Conservation (phyloP, 2,888 invertebrate genomes). For the Neoitamus cyanurus region DNA sequence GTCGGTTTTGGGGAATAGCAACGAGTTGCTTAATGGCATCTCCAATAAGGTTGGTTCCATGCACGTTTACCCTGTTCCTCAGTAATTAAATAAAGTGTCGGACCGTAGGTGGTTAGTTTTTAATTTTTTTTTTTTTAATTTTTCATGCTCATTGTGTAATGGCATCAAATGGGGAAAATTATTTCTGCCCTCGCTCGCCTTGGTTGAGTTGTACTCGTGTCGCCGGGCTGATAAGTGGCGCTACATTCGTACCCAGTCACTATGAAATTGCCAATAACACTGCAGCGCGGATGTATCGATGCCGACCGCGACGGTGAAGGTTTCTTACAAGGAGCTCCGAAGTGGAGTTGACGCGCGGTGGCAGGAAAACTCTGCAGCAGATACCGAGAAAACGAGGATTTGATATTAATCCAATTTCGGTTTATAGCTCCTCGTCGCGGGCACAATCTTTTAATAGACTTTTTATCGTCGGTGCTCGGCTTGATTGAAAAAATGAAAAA, state of each 20-base stretch:
- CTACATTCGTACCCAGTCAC: conserved; percentile 13
- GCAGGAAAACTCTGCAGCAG: neutral
- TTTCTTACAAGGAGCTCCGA: neutral
- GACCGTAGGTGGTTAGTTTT: neutral
- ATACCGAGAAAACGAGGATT: neutral
- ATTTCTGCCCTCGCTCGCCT: neutral
- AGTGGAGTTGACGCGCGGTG: neutral
- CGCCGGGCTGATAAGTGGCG: neutral
- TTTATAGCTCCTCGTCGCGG: neutral
- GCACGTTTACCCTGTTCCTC: neutral
- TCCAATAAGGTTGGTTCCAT: conserved; percentile 65
- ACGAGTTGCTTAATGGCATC: conserved; percentile 67
- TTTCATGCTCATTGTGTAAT: neutral
- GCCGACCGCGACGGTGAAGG: neutral
- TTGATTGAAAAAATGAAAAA: neutral
- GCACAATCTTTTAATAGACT: neutral
- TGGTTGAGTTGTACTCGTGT: neutral
- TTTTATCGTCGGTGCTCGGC: neutral
- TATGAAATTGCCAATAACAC: conserved; percentile 17
- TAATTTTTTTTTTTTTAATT: neutral
- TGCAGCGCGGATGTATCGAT: neutral
- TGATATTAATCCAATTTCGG: conserved; percentile 10
- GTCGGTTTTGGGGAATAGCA: conserved; percentile 68
- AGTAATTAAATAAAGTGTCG: neutral
- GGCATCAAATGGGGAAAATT: too few species aligned